A percentile compares a stretch with the other conserved stretches of the same genome.
These are phyloP conservation scores for Drosophila varians DNA, from an alignment of 1,140 invertebrate species.

Conservation along the genomic window DNA sequence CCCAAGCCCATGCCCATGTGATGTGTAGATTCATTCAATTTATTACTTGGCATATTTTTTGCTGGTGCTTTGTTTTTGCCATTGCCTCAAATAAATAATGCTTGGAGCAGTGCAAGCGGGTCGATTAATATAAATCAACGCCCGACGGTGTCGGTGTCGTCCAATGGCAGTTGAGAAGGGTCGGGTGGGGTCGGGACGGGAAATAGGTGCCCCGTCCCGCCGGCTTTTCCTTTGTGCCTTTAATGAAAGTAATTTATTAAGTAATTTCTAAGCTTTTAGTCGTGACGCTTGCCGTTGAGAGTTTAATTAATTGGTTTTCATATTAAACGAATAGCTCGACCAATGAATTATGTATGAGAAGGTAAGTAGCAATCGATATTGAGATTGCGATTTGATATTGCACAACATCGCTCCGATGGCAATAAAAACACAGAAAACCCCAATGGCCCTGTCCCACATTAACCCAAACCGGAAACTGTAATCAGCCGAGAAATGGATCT, in stretches of 20 bases:
- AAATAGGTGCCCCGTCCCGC: conserved; percentile 24
- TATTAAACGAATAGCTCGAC: conserved; percentile 62
- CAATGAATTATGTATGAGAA: conserved; percentile 69
- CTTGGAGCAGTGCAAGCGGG: conserved; percentile 65
- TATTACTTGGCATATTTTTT: conserved; percentile 75
- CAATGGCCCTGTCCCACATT: conserved; percentile 6
- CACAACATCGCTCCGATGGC: conserved; percentile 5
- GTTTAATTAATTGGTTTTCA: conserved; percentile 79
- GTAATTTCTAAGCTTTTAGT: conserved; percentile 80
- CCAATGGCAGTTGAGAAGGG: conserved; percentile 27
- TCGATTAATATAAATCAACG: conserved; percentile 81
- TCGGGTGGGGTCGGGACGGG: conserved; percentile 8
- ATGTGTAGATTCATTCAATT: conserved; percentile 61
- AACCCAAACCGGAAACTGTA: conserved; percentile 30
- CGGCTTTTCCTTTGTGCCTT: conserved; percentile 73
- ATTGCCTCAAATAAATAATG: conserved; percentile 68
- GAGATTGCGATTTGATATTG: conserved; percentile 37
- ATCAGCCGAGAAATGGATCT: conserved; percentile 46
- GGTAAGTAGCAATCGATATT: conserved; percentile 53
- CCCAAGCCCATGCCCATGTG: conserved; percentile 9
- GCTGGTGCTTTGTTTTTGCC: conserved; percentile 47
- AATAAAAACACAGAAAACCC: conserved; percentile 4
- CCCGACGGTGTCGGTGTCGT: conserved; percentile 72
- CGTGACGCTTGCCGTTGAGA: conserved; percentile 73
- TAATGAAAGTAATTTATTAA: conserved; percentile 81